phyloP scores from a whole-genome alignment of 1,140 invertebrate species.

The Bacillus rossius region DNA sequence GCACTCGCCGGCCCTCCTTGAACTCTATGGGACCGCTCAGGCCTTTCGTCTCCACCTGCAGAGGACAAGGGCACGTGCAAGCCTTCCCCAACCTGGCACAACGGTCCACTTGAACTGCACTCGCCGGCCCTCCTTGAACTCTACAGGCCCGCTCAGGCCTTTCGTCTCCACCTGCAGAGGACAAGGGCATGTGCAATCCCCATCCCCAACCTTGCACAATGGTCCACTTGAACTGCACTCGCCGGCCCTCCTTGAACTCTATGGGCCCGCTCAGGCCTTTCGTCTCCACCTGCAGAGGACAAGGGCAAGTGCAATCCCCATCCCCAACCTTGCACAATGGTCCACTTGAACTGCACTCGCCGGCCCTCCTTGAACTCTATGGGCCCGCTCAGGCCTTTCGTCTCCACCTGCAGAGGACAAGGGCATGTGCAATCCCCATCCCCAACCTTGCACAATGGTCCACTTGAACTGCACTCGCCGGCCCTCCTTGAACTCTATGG shows the following conservation, averaged over 20 bases:
- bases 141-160: no score
- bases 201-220: no score
- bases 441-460: no score
- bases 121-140: no score
- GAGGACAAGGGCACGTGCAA: slow-evolving; percentile 7
- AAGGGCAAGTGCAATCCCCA: no score
- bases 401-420: slow-evolving; percentile 63
- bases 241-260: slow-evolving; percentile 68
- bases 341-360: slow-evolving; percentile 64
- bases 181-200: no score
- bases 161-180: no score
- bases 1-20: slow-evolving; percentile 64
- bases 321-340: no score
- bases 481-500: slow-evolving; percentile 72
- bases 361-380: slow-evolving; percentile 73
- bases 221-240: slow-evolving; percentile 67
- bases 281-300: slow-evolving; percentile 62
- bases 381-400: slow-evolving; percentile 67
- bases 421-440: no score
- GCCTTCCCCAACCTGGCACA: no score
- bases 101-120: no score
- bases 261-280: slow-evolving; percentile 71
- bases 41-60: slow-evolving; percentile 67
- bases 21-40: slow-evolving; percentile 72
- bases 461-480: slow-evolving; percentile 64